A percentile compares a stretch with the other conserved stretches of the same genome.
Conservation (phyloP, 35 echinoderm and acorn worm species). For the Nesometra sesokonis region DNA sequence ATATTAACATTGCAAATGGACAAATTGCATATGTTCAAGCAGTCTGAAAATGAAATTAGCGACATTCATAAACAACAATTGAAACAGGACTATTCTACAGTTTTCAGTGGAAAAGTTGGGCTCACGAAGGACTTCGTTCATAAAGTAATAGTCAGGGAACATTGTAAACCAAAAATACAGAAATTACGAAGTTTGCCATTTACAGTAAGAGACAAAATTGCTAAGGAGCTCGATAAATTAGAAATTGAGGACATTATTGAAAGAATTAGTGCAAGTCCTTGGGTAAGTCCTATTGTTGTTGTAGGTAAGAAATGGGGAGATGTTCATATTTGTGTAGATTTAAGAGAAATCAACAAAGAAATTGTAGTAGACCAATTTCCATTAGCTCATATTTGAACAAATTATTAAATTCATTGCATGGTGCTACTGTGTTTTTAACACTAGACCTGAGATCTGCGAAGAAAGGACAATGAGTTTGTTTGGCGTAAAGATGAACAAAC, state of each 20-base stretch:
- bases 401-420: conserved; percentile 31
- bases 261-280: no score
- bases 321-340: conserved; percentile 45
- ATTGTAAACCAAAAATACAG: not conserved
- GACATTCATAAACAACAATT: not conserved
- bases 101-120: not conserved
- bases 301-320: not conserved
- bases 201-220: not conserved
- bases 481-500: no score
- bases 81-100: not conserved
- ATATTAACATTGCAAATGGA: not conserved
- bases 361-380: conserved; percentile 45
- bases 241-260: no score
- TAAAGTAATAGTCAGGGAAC: not conserved
- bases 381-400: conserved; percentile 49
- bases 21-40: not conserved
- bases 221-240: not conserved
- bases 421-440: conserved; percentile 34
- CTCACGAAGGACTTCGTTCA: not conserved
- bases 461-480: no score
- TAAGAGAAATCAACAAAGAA: conserved; percentile 37
- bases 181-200: no score
- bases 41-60: not conserved
- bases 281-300: no score
- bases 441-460: conserved; percentile 37